Conservation (phyloP, 2,888 invertebrate species). For the Zaprionus lineosus region DNA sequence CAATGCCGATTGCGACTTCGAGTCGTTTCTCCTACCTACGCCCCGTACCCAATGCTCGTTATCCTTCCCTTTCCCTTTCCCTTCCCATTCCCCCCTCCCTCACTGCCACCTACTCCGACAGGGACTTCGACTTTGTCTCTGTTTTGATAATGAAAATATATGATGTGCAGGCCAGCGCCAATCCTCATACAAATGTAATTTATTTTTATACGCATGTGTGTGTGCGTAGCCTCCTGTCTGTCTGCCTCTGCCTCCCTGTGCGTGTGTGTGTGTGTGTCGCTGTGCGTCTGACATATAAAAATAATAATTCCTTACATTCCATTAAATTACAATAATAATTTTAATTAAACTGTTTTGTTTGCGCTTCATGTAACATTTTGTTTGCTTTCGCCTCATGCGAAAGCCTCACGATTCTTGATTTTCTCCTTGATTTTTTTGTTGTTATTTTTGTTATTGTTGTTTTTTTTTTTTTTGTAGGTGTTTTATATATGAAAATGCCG, state of each 20-base stretch:
- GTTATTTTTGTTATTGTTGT: background rate
- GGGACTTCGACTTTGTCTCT: constrained; percentile 62
- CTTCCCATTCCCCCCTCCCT: too few species aligned
- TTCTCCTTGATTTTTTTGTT: constrained; percentile 8
- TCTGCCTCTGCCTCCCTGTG: constrained; percentile 1
- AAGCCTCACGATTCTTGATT: constrained; percentile 47
- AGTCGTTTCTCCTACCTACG: too few species aligned
- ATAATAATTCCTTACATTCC: constrained; percentile 76
- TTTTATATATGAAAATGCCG: constrained; percentile 30
- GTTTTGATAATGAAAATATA: constrained; percentile 80
- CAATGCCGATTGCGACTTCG: constrained; percentile 12
- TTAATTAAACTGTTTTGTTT: constrained; percentile 75
- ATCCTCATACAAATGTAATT: constrained; percentile 78
- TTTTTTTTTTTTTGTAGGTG: constrained; percentile 4
- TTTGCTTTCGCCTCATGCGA: constrained; percentile 23
- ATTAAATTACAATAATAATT: constrained; percentile 78
- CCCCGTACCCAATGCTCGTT: too few species aligned
- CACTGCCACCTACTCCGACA: background rate
- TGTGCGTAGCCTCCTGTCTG: constrained; percentile 25
- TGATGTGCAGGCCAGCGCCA: constrained; percentile 74
- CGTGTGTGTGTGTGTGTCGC: constrained; percentile 12
- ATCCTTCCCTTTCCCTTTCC: too few species aligned
- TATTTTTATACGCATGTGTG: constrained; percentile 66
- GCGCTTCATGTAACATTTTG: constrained; percentile 62
- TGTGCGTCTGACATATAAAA: constrained; percentile 53